These are phyloP conservation scores for Melospiza melodia DNA, from an alignment of 2,113 vertebrate genomes.

Conservation along the genomic window DNA sequence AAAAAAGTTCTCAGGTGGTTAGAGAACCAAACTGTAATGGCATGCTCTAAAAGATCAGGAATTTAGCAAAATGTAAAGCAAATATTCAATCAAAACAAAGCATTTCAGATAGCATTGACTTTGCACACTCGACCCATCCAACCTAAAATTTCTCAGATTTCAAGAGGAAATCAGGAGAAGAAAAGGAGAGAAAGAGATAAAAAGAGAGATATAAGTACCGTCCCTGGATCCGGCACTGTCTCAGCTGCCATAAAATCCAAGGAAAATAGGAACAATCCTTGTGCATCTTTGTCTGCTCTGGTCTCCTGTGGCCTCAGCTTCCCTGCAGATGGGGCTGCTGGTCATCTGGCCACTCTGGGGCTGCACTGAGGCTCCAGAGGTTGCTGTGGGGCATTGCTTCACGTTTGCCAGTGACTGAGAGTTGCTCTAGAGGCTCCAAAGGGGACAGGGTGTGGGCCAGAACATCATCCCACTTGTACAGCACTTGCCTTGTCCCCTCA, in stretches of 20 bases:
- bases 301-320: accelerated
- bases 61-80: background rate
- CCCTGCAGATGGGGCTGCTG: background rate
- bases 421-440: background rate
- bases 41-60: background rate
- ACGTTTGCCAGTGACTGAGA: background rate
- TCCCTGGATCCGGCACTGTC: background rate
- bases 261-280: background rate
- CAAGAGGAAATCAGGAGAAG: background rate
- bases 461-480: background rate
- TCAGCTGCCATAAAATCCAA: background rate
- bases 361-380: background rate
- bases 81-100: background rate
- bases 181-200: background rate
- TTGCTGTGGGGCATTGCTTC: background rate
- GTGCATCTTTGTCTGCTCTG: background rate
- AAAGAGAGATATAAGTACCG: accelerated
- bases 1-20: background rate
- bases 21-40: background rate
- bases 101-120: background rate
- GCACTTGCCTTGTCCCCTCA: background rate
- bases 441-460: background rate
- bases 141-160: background rate
- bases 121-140: background rate
- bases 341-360: background rate